phyloP scores from a whole-genome alignment of 2,888 invertebrate species.

The Nymphalis polychloros region DNA sequence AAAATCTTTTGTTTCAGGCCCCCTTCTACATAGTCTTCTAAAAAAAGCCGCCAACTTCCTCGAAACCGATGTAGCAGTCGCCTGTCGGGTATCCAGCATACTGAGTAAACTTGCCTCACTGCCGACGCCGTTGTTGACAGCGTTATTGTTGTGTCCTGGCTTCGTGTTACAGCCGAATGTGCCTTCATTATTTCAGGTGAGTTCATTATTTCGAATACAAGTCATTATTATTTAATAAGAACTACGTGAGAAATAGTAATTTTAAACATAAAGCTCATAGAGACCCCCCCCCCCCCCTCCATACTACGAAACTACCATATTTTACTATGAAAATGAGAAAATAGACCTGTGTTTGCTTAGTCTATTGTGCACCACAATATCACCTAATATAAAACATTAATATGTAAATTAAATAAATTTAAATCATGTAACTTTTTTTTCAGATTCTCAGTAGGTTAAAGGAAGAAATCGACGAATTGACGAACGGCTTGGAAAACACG shows the following conservation, averaged over 20 bases:
- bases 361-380: too few relatives aligned
- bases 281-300: too few relatives aligned
- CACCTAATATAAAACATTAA: too few relatives aligned
- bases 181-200: constrained; percentile 94
- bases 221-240: not conserved
- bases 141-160: constrained; percentile 92
- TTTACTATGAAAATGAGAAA: too few relatives aligned
- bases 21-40: constrained; percentile 90
- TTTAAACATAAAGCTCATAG: too few relatives aligned
- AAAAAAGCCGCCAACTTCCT: constrained; percentile 91
- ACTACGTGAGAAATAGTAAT: too few relatives aligned
- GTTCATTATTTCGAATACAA: not conserved
- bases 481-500: constrained; percentile 82
- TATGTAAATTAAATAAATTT: too few relatives aligned
- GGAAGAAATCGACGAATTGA: constrained; percentile 91
- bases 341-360: too few relatives aligned
- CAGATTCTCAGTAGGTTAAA: constrained; percentile 83
- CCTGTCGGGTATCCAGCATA: constrained; percentile 93
- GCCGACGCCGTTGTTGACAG: constrained; percentile 93
- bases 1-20: constrained; percentile 75
- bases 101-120: constrained; percentile 92
- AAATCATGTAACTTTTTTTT: not conserved
- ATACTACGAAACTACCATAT: too few relatives aligned
- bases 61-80: constrained; percentile 91
- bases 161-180: constrained; percentile 93